Conservation (phyloP, 1,140 invertebrate genomes). For the Ericerus pela region DNA sequence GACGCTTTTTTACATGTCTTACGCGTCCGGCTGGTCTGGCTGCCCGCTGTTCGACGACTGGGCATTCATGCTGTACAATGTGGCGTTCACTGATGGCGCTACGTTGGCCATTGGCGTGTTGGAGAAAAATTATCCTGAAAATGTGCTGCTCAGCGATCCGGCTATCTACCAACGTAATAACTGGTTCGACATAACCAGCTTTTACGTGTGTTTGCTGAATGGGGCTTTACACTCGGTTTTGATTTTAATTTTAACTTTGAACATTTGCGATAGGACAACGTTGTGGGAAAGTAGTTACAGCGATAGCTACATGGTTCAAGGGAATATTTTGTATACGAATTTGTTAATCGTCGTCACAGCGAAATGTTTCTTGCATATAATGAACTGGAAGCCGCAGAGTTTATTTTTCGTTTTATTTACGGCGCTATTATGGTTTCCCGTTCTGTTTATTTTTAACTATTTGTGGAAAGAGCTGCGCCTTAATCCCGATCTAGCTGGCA, state of each 20-base stretch:
- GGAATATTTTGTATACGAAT: constrained; percentile 11
- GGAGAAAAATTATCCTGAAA: constrained; percentile 48
- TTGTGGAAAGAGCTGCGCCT: neutral
- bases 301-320: constrained; percentile 1
- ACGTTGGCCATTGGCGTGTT: constrained; percentile 31
- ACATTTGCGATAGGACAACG: neutral
- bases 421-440: neutral
- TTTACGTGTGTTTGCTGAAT: neutral
- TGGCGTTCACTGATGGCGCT: constrained; percentile 6
- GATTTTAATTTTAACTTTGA: neutral
- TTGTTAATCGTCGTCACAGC: neutral
- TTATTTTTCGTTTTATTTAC: neutral
- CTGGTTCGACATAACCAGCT: constrained; percentile 6
- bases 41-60: constrained; percentile 28
- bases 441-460: neutral
- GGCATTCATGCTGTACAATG: constrained; percentile 13
- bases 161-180: constrained; percentile 40
- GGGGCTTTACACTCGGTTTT: neutral
- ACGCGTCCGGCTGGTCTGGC: constrained; percentile 49
- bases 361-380: neutral
- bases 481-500: neutral
- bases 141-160: constrained; percentile 45
- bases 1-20: constrained; percentile 59
- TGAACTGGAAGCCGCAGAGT: neutral
- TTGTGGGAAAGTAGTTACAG: neutral